These are phyloP conservation scores for Eleutherodactylus coqui DNA, from an alignment of 2,797 vertebrate species.

Conservation along the genomic window DNA sequence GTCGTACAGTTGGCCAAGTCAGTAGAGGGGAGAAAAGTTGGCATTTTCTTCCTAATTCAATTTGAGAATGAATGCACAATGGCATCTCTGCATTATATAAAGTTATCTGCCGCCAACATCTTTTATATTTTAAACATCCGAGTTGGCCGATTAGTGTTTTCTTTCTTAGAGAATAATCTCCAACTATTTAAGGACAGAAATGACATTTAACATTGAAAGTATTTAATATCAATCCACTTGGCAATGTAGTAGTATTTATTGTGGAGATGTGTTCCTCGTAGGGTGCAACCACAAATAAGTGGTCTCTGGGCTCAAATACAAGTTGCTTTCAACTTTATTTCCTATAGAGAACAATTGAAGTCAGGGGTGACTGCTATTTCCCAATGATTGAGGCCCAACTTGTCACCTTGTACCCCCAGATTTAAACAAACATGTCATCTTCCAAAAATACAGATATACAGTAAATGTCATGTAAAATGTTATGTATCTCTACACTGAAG, in stretches of 20 bases:
- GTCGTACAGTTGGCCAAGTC: not conserved
- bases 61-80: conserved; percentile 43
- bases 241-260: not conserved
- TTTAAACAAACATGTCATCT: too few species aligned
- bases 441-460: too few species aligned
- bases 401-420: too few species aligned
- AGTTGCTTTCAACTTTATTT: too few species aligned
- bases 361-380: not conserved
- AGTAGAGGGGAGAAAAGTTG: conserved; percentile 20
- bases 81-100: not conserved
- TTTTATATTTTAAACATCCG: conserved; percentile 28
- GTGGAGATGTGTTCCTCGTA: not conserved
- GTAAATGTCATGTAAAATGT: too few species aligned
- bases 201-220: not conserved
- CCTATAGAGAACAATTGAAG: too few species aligned
- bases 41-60: conserved; percentile 29
- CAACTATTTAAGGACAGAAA: not conserved
- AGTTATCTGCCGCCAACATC: conserved; percentile 6
- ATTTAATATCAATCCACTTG: not conserved
- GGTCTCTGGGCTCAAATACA: not conserved
- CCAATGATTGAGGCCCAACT: not conserved
- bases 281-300: not conserved
- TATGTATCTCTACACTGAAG: too few species aligned
- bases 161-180: not conserved
- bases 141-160: not conserved